Percentiles rank a stretch among this genome's conserved stretches.
Conservation (phyloP, 2,797 vertebrate genomes). For the Scleropages formosus region DNA sequence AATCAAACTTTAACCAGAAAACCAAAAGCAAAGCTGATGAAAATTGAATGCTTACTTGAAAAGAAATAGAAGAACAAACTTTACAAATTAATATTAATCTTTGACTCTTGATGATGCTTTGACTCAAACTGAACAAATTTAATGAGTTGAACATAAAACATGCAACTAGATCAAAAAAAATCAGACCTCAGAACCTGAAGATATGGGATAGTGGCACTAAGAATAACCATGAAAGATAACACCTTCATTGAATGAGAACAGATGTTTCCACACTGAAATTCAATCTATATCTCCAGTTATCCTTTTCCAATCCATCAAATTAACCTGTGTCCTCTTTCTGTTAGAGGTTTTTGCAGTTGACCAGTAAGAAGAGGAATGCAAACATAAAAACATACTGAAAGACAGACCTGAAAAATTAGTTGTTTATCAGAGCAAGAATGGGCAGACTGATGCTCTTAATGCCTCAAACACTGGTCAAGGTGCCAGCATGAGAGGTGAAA, state of each 20-base stretch:
- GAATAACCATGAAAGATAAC: no score
- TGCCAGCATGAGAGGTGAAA: background rate
- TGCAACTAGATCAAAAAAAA: no score
- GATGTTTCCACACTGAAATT: background rate
- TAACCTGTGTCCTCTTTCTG: background rate
- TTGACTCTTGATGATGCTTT: background rate
- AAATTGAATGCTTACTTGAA: background rate
- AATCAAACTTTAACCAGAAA: background rate
- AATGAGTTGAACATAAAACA: no score
- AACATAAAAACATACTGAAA: background rate
- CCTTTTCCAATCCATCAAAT: background rate
- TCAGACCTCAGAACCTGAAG: no score
- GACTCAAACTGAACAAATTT: no score
- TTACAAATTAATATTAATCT: background rate
- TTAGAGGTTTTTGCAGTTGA: background rate
- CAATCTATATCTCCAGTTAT: background rate
- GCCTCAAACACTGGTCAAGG: constrained; percentile 3
- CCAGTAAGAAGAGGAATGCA: background rate
- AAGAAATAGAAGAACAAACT: background rate
- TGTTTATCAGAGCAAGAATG: constrained; percentile 2
- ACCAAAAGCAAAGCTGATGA: background rate
- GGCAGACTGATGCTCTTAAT: background rate
- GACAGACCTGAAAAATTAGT: background rate
- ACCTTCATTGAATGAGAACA: no score
- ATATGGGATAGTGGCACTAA: no score